Conservation (phyloP, 2,888 invertebrate genomes). For the Chymomyza amoena region DNA sequence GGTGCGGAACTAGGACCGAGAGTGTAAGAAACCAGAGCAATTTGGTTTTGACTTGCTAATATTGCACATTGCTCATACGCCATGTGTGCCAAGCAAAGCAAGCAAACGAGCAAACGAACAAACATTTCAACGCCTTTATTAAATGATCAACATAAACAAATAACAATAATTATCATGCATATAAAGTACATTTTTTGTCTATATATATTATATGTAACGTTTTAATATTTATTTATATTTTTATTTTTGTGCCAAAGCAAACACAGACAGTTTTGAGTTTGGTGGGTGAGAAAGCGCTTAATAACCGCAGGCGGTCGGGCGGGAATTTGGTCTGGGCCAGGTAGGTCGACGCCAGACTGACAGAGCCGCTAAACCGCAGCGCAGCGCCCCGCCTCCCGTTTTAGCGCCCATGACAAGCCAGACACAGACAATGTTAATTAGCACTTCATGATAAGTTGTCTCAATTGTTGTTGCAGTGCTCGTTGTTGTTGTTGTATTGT, state of each 20-base stretch:
- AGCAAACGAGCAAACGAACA: slow-evolving; percentile 16
- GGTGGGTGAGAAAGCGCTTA: slow-evolving; percentile 37
- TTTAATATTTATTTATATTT: slow-evolving; percentile 26
- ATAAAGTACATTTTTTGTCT: slow-evolving; percentile 25
- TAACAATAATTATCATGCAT: slow-evolving; percentile 52
- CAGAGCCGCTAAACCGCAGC: slow-evolving; percentile 14
- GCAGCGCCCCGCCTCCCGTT: neutral
- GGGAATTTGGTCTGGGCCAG: neutral
- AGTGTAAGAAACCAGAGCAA: neutral
- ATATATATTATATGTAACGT: slow-evolving; percentile 10
- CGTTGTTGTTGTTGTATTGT: neutral
- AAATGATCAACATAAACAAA: slow-evolving; percentile 71
- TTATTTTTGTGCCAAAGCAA: slow-evolving; percentile 60
- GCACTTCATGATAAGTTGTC: slow-evolving; percentile 72
- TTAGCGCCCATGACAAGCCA: slow-evolving; percentile 5
- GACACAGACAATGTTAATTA: slow-evolving; percentile 73
- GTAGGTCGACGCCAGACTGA: slow-evolving; percentile 52
- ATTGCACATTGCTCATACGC: neutral
- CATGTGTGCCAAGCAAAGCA: neutral
- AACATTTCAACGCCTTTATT: slow-evolving; percentile 57
- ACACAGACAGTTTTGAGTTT: slow-evolving; percentile 48
- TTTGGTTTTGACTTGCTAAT: neutral
- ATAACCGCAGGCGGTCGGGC: slow-evolving; percentile 51
- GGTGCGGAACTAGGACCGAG: neutral
- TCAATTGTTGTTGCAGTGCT: slow-evolving; percentile 59